Conservation (phyloP, 2,113 vertebrate species). For the Marmota monax region DNA sequence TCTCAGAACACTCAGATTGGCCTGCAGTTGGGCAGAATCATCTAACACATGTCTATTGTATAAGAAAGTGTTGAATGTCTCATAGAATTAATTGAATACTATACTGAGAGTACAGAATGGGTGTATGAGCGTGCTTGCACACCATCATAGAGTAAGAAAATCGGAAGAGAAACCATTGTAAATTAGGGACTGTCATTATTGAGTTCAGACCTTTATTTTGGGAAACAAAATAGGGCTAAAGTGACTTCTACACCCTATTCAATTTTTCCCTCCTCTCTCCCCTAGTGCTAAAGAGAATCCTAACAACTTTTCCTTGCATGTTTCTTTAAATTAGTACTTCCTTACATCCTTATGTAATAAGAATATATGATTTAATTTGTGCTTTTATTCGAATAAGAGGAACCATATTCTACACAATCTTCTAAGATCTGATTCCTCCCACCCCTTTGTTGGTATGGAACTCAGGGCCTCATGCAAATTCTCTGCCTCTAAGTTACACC, state of each 20-base stretch:
- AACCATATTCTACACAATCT: background rate
- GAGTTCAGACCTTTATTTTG: background rate
- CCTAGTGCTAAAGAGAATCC: background rate
- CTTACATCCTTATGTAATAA: background rate
- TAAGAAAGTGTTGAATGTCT: too few species aligned
- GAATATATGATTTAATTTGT: background rate
- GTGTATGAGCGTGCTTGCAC: background rate
- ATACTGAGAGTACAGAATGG: background rate
- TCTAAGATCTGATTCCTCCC: background rate
- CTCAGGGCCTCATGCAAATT: background rate
- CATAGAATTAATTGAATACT: background rate
- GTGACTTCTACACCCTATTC: background rate
- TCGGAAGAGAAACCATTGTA: background rate
- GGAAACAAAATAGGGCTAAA: background rate
- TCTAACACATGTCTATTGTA: background rate
- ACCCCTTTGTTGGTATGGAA: background rate
- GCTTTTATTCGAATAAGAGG: background rate
- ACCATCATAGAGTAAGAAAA: background rate
- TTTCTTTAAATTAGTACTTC: background rate
- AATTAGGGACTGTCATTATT: background rate
- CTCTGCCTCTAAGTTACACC: background rate
- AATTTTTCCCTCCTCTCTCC: background rate
- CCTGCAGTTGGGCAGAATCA: background rate
- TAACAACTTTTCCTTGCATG: background rate
- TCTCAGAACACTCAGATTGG: background rate